A percentile compares a stretch with the other conserved stretches of the same genome.
Conservation (phyloP, 2,113 vertebrate species). For the Pachycephala philippinensis region DNA sequence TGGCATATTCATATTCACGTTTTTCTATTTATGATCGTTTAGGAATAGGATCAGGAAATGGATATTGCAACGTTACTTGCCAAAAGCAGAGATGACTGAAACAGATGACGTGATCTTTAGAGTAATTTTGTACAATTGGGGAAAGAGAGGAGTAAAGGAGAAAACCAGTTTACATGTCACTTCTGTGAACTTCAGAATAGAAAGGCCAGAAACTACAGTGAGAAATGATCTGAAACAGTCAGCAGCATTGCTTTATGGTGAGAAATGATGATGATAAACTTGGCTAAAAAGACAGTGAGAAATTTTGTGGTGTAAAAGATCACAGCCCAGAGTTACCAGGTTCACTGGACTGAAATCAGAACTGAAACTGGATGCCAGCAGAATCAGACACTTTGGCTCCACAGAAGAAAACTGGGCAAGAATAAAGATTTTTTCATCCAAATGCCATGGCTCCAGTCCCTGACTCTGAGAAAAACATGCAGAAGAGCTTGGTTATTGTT, state of each 20-base stretch:
- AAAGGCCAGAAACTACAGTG: conserved; percentile 9
- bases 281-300: background rate
- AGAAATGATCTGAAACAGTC: conserved; percentile 46
- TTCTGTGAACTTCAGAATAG: background rate
- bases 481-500: conserved; percentile 51
- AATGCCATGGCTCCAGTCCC: conserved; percentile 57
- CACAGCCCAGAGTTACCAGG: conserved; percentile 43
- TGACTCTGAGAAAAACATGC: conserved; percentile 41
- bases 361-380: conserved; percentile 46
- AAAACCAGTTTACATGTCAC: conserved; percentile 20
- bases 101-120: background rate
- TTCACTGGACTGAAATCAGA: conserved; percentile 31
- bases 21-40: conserved; percentile 41
- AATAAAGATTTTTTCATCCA: conserved; percentile 37
- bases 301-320: conserved; percentile 48
- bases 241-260: conserved; percentile 16
- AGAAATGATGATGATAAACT: conserved; percentile 45
- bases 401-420: conserved; percentile 62
- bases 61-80: background rate
- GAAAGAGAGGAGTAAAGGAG: conserved; percentile 9
- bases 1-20: conserved; percentile 12
- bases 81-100: conserved; percentile 39
- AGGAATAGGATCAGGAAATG: conserved; percentile 42
- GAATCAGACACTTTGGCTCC: conserved; percentile 60
- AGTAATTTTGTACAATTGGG: background rate